Conservation (phyloP, 2,113 vertebrate species). For the Bos taurus region ARS-UCD2.0 NC_037332.1:99748001-99748500, state of each 20-base stretch:
- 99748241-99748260: background rate
- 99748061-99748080: conserved; percentile 32
- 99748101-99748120: conserved; percentile 6
- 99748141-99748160: background rate
- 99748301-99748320: background rate
- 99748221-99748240: background rate
- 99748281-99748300: background rate
- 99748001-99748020: conserved; percentile 2
- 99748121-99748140: background rate
- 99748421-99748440: background rate
- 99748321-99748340: background rate
- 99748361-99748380: background rate
- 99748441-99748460: background rate
- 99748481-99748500: background rate
- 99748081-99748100: conserved; percentile 17
- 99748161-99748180: background rate
- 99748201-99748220: background rate
- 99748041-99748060: background rate
- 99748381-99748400: background rate
- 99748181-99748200: background rate
- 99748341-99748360: background rate
- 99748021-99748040: background rate
- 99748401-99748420: background rate
- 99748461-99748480: background rate
- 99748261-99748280: background rate